Evolutionary conservation across 1,140 invertebrate species (phyloP), one percentile per base, ranked within the genome.

Genomic region (Drosophila murphyi): DNA sequence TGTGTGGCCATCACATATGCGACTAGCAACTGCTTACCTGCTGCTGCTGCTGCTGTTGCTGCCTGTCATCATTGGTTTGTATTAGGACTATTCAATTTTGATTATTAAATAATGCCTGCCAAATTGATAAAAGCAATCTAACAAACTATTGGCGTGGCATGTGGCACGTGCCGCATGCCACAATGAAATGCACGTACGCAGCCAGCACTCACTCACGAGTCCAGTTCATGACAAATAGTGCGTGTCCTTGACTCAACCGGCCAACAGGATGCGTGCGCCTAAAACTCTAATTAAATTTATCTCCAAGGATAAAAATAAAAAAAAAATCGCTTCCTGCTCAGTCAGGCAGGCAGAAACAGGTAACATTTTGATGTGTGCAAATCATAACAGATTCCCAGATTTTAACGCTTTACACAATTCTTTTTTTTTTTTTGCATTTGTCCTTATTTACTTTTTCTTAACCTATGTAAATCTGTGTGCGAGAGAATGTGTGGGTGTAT

Each of bases 51-150:
- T 20, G 20, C 20, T 20, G 20, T 20, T 20, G 60, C 55, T 72
- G 20, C 20, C 73, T 82, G 76, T 82, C 80, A 82, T 72, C 76
- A 20, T 20, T 20, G 61, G 64, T 37, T 35, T 50, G 80, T 80
- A 89, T 88, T 89, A 83, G 81, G 73, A 85, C 80, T 90, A 89
- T 89, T 89, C 85, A 90, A 89, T 89, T 89, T 89, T 89, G 78
- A 89, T 89, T 89, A 89, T 89, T 89, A 72, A 89, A 89, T 89
- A 89, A 89, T 89, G 86, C 57, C 65, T 3, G 31, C 8, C 8
- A 43, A 54, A 76, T 76, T 76, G 74, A 73, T 76, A 76, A 62
- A 73, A 76, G 70, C 70, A 51, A 62, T 41, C 7, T 47, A 71
- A 52, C 54, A 47, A 48, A 31, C 37, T 39, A 35, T 29, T 29